Evolutionary conservation across 2,888 invertebrate genomes (phyloP).

Genomic region (Pinctada fucata): DNA sequence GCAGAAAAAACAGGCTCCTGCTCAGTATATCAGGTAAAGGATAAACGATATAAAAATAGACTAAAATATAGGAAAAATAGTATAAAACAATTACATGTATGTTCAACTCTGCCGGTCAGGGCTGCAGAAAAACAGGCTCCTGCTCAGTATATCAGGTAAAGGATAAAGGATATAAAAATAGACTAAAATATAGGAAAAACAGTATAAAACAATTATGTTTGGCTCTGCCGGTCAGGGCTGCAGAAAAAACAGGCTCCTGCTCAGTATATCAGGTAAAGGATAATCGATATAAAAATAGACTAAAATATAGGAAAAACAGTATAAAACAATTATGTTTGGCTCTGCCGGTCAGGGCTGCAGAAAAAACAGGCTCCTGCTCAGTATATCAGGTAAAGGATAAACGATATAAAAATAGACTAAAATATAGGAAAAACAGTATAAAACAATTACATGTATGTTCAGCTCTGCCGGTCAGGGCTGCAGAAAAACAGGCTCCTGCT

Average conservation of each 20-base stretch:
- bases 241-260: conserved; percentile 93
- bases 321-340: no score
- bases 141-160: conserved; percentile 92
- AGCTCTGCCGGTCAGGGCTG: conserved; percentile 96
- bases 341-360: conserved; percentile 96
- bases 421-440: no score
- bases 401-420: no score
- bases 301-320: no score
- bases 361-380: conserved; percentile 95
- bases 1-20: conserved; percentile 93
- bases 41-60: no score
- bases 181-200: no score
- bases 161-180: no score
- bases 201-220: no score
- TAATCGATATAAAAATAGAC: no score
- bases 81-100: no score
- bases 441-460: no score
- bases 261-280: conserved; percentile 90
- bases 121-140: conserved; percentile 95
- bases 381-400: conserved; percentile 80
- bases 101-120: conserved; percentile 96
- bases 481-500: conserved; percentile 93
- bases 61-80: no score
- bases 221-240: conserved; percentile 96
- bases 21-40: conserved; percentile 91